A percentile compares a stretch with the other conserved stretches of the same genome.
These are phyloP conservation scores for Nemopilema nomurai DNA, from an alignment of 30 jellyfish, hydroid and myxozoan genomes.

Conservation along the genomic window DNA sequence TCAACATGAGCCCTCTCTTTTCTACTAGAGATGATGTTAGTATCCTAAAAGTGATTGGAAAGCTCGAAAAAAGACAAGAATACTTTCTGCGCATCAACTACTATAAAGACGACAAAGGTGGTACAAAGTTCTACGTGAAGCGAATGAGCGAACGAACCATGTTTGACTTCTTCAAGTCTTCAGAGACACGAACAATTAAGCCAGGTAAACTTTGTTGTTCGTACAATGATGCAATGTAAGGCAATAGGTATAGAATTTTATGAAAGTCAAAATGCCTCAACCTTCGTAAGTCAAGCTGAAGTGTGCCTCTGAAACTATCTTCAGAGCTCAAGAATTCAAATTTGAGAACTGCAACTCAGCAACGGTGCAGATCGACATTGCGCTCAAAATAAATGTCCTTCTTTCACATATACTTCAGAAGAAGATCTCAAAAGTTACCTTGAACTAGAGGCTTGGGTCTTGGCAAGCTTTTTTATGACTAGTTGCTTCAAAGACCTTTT, in stretches of 20 bases:
- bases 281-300: too few relatives aligned
- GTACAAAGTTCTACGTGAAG: constrained; percentile 11
- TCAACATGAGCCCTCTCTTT: neutral
- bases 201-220: constrained; percentile 5
- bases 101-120: constrained; percentile 32
- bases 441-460: too few relatives aligned
- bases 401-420: too few relatives aligned
- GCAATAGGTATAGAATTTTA: neutral
- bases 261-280: neutral
- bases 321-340: too few relatives aligned
- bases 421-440: too few relatives aligned
- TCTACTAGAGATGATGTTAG: neutral
- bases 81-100: constrained; percentile 5
- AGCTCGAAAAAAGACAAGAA: neutral
- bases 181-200: constrained; percentile 27
- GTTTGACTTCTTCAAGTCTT: constrained; percentile 6
- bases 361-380: too few relatives aligned
- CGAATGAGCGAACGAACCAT: constrained; percentile 4
- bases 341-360: too few relatives aligned
- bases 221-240: neutral
- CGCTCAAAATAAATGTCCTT: too few relatives aligned
- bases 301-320: too few relatives aligned
- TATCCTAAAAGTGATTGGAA: neutral
- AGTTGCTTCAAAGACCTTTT: too few relatives aligned
- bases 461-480: too few relatives aligned